Percentiles rank a stretch among this genome's conserved stretches.
phyloP scores from a whole-genome alignment of 2,113 vertebrate genomes.

The Erythrocebus patas region DNA sequence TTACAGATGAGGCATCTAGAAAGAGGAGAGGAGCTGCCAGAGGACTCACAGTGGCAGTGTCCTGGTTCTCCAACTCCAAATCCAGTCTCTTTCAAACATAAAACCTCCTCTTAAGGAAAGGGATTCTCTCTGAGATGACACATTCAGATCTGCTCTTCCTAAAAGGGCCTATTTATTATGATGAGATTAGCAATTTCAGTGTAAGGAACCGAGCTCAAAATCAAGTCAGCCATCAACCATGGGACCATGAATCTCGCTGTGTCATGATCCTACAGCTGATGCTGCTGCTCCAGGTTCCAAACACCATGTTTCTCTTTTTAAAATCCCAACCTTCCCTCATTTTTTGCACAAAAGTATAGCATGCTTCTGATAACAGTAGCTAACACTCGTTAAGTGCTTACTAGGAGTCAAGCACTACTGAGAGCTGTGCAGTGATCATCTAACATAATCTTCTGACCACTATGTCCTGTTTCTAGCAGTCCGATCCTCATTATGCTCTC shows the following conservation, averaged over 20 bases:
- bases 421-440: not conserved
- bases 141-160: not conserved
- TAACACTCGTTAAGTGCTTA: not conserved
- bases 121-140: not conserved
- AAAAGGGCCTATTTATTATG: not conserved
- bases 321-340: not conserved
- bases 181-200: not conserved
- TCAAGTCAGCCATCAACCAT: not conserved
- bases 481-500: not conserved
- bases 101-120: not conserved
- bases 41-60: not conserved
- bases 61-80: not conserved
- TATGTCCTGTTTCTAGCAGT: not conserved
- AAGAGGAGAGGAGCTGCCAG: not conserved
- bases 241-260: not conserved
- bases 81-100: not conserved
- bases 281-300: not conserved
- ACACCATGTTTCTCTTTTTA: not conserved
- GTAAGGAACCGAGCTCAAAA: not conserved
- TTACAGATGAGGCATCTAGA: not conserved
- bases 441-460: not conserved
- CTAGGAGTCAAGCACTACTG: not conserved
- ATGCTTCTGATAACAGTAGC: not conserved
- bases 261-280: not conserved
- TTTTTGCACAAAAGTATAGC: not conserved